phyloP scores from a whole-genome alignment of 1,140 invertebrate genomes.

The Cyrtorhinus lividipennis region DNA sequence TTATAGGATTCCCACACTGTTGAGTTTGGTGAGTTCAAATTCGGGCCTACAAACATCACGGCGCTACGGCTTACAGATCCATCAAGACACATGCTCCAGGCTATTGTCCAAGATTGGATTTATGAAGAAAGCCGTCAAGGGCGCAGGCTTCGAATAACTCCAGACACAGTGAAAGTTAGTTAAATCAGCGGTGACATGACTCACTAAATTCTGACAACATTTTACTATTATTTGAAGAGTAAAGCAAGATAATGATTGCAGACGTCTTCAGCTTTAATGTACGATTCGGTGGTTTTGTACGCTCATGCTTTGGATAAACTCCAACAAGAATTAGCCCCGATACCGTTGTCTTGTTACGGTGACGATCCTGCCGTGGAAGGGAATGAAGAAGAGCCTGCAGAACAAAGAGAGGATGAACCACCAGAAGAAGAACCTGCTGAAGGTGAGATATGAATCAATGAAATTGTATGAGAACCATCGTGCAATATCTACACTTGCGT shows the following conservation, averaged over 20 bases:
- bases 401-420: conserved; percentile 1
- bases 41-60: conserved; percentile 55
- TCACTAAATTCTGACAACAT: not conserved
- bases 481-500: not conserved
- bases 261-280: conserved; percentile 44
- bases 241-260: conserved; percentile 29
- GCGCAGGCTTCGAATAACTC: conserved; percentile 16
- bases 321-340: conserved; percentile 27
- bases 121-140: conserved; percentile 26
- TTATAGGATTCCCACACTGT: conserved; percentile 53
- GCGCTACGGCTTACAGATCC: conserved; percentile 54
- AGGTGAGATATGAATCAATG: not conserved
- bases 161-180: conserved; percentile 20
- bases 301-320: conserved; percentile 37
- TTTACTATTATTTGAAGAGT: not conserved
- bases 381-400: not conserved
- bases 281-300: conserved; percentile 42
- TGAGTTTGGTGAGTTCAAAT: conserved; percentile 47
- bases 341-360: not conserved
- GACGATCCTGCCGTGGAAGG: not conserved
- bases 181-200: not conserved
- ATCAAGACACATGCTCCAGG: conserved; percentile 29
- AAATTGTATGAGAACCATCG: not conserved
- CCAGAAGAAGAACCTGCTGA: not conserved
- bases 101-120: conserved; percentile 35